phyloP scores from a whole-genome alignment of 2,113 vertebrate genomes.

The Lagopus muta region DNA sequence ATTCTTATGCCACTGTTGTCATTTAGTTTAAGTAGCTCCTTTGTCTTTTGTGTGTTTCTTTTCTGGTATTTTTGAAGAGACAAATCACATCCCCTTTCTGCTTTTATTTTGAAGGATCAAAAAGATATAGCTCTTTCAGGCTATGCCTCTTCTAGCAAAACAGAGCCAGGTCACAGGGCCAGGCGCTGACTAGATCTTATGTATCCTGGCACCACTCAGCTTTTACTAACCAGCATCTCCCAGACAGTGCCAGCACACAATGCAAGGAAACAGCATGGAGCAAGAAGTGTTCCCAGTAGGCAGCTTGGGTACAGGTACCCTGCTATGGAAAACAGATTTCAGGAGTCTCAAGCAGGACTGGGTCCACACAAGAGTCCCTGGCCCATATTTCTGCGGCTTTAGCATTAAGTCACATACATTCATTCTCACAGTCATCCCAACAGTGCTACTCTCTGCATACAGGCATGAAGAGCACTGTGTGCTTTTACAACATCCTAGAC shows the following conservation, averaged over 20 bases:
- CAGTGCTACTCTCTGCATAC: background rate
- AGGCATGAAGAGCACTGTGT: background rate
- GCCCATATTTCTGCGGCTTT: background rate
- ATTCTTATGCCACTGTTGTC: background rate
- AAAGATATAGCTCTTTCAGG: background rate
- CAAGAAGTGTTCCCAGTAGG: background rate
- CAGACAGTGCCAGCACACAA: background rate
- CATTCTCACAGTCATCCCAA: background rate
- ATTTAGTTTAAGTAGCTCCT: background rate
- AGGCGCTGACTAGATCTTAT: background rate
- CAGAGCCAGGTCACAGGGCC: background rate
- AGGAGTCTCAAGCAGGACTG: background rate
- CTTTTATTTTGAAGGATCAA: background rate
- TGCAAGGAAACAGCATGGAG: background rate
- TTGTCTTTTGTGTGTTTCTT: background rate
- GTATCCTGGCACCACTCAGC: background rate
- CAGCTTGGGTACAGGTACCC: background rate
- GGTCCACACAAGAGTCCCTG: background rate
- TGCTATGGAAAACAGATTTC: background rate
- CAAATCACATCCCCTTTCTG: background rate
- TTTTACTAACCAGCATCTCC: background rate
- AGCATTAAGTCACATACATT: background rate
- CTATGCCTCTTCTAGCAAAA: background rate
- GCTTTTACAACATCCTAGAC: background rate
- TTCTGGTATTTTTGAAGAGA: background rate